Evolutionary conservation across 2,888 invertebrate genomes (phyloP), one percentile per base, ranked within the genome.

Genomic region (Chirona hameri): DNA sequence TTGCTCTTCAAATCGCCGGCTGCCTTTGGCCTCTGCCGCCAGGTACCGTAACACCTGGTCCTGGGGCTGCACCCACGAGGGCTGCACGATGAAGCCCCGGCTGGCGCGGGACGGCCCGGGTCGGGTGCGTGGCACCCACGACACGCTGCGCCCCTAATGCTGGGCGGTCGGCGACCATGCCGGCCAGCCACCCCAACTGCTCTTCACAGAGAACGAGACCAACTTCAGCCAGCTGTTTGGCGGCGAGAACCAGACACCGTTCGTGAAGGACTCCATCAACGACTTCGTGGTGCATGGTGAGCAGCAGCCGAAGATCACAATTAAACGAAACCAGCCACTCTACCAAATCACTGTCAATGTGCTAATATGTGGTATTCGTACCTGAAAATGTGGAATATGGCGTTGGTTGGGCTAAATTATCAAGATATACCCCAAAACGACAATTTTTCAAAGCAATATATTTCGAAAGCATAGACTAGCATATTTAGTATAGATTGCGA

Each of bases 201-300:
- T 88, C 27, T 88, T 88, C 84, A 88, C 88, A 2, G 87, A 88
- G 57, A 88, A 88, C 84, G 87, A 88, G 82, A 88, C 88, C 18
- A 88, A 88, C 84, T 84, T 85, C 52, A 81, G 85, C 82, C 84
- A 83, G n/a, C 83, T 88, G 60, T 87, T 84, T 81, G 82, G 80
- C 48, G 81, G 80, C 21, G 84, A 85, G 14, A 84, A 81, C 81
- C n/a, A 81, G 0, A 69, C 48, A 12, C 12, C 12, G 27, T 80
- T 18, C 55, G 80, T 80, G 27, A 80, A 80, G 80, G 80, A 80
- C 55, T 52, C 80, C 5, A 27, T 80, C 55, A 48, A 80, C 29
- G 52, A 55, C n/a, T 52, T 52, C 29, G 55, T 80, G 27, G 24
- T 80, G 4, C 4, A 80, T 52, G 80, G 80, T 80, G 48, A 52